Conservation (phyloP, 1,140 invertebrate species). For the Ceratosolen solmsi region DNA sequence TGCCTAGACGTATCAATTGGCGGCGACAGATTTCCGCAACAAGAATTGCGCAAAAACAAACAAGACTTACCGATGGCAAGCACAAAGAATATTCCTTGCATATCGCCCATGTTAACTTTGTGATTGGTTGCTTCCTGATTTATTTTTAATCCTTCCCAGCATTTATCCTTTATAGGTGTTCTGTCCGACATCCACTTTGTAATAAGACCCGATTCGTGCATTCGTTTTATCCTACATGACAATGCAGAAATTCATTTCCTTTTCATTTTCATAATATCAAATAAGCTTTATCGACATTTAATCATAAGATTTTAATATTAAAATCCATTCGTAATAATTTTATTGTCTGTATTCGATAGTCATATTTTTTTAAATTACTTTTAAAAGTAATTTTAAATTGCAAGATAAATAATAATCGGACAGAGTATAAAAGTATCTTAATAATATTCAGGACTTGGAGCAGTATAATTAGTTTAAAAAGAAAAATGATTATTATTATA, state of each 20-base stretch:
- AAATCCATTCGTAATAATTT: too few species aligned
- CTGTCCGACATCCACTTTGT: slow-evolving; percentile 86
- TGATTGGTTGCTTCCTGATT: slow-evolving; percentile 83
- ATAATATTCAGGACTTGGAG: too few species aligned
- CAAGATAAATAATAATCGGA: too few species aligned
- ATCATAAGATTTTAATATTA: too few species aligned
- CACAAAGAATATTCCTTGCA: slow-evolving; percentile 92
- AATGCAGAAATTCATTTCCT: neutral
- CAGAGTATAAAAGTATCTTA: too few species aligned
- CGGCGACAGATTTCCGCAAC: slow-evolving; percentile 57
- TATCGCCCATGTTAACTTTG: slow-evolving; percentile 88
- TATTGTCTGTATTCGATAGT: too few species aligned
- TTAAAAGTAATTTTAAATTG: too few species aligned
- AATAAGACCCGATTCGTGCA: slow-evolving; percentile 89
- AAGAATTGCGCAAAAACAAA: slow-evolving; percentile 69
- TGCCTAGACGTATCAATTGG: slow-evolving; percentile 45
- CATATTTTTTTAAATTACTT: too few species aligned
- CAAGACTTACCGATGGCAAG: slow-evolving; percentile 80
- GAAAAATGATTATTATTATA: too few species aligned
- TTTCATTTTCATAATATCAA: too few species aligned
- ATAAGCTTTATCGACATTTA: too few species aligned
- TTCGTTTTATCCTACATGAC: slow-evolving; percentile 78
- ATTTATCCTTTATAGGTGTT: slow-evolving; percentile 86
- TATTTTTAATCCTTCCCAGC: slow-evolving; percentile 77
- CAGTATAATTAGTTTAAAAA: too few species aligned